phyloP scores from a whole-genome alignment of 2,888 invertebrate species.

The Marasmarcha lunaedactyla region DNA sequence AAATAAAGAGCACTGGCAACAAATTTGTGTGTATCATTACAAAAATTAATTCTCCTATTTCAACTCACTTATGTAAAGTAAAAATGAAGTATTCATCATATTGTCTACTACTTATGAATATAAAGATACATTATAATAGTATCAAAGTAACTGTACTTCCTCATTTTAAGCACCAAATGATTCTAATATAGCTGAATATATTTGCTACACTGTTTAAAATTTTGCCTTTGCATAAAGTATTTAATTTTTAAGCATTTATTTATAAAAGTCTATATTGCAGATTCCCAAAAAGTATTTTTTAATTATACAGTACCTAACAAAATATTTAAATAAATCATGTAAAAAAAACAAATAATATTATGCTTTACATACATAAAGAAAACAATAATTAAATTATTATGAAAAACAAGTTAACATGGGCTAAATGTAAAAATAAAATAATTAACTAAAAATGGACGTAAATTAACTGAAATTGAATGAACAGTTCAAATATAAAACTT shows the following conservation, averaged over 20 bases:
- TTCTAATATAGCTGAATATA: not conserved
- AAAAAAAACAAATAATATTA: slow-evolving; percentile 46
- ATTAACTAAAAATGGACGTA: slow-evolving; percentile 66
- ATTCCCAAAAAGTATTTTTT: slow-evolving; percentile 43
- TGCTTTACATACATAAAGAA: slow-evolving; percentile 45
- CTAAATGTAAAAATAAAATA: slow-evolving; percentile 60
- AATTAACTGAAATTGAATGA: slow-evolving; percentile 57
- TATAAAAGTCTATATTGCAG: slow-evolving; percentile 40
- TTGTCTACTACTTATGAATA: no score
- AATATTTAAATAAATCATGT: slow-evolving; percentile 20
- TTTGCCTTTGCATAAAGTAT: no score
- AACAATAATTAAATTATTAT: slow-evolving; percentile 61
- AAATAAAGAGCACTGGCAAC: no score
- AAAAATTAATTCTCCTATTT: no score
- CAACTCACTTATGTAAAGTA: no score
- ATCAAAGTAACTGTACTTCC: no score
- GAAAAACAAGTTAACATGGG: slow-evolving; percentile 57
- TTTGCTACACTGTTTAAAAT: not conserved
- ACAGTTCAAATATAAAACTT: slow-evolving; percentile 39
- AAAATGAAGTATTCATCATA: no score
- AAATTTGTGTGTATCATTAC: no score
- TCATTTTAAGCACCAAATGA: not conserved
- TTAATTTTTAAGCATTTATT: no score
- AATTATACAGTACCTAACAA: no score
- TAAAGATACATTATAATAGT: no score